A percentile compares a stretch with the other conserved stretches of the same genome.
Conservation (phyloP, 2,797 vertebrate genomes). For the Pachyuromys duprasi region DNA sequence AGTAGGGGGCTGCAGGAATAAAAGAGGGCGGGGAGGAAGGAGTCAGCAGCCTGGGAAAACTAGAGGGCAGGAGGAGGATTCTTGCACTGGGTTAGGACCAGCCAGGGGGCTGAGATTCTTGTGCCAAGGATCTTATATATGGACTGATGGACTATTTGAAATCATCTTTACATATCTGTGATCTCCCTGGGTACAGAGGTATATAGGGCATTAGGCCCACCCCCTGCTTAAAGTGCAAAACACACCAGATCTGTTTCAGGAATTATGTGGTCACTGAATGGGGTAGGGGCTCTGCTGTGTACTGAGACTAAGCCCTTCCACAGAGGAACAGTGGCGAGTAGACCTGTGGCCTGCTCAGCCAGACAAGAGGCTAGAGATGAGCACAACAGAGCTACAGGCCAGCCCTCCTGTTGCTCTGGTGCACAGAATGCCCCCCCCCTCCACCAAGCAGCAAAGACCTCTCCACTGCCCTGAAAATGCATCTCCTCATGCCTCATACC, state of each 20-base stretch:
- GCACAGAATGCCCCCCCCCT: not conserved
- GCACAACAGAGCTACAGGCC: not conserved
- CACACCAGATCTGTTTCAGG: not conserved
- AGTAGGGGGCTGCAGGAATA: too few species aligned
- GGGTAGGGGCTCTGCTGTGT: fast-evolving
- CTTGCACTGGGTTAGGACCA: too few species aligned
- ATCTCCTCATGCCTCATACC: fast-evolving
- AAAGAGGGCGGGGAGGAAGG: not conserved
- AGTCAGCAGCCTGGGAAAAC: too few species aligned
- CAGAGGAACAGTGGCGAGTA: not conserved
- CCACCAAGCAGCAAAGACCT: not conserved
- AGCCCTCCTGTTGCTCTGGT: not conserved
- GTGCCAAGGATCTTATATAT: not conserved
- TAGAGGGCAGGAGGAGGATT: not conserved
- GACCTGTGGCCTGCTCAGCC: not conserved
- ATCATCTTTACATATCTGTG: too few species aligned
- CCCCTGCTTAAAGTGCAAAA: fast-evolving
- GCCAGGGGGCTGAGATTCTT: not conserved
- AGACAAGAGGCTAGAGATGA: not conserved
- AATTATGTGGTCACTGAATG: not conserved
- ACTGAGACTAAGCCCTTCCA: not conserved
- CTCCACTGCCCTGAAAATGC: not conserved
- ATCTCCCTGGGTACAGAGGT: not conserved
- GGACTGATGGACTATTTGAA: not conserved
- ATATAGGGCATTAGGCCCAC: too few species aligned